Conservation (phyloP, 2,888 invertebrate genomes). For the Mythimna loreyi region DNA sequence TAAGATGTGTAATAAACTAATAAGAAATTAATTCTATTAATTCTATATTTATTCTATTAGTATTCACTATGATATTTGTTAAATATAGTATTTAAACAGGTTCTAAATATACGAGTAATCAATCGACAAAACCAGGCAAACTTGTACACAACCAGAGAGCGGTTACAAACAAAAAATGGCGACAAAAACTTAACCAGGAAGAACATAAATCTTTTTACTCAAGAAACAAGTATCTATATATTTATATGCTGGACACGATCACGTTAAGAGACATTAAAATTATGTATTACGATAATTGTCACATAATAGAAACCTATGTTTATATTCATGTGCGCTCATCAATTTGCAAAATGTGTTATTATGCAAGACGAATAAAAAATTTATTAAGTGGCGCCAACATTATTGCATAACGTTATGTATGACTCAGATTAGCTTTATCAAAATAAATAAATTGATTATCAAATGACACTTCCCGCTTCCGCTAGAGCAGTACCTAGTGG, state of each 20-base stretch:
- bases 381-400: slow-evolving; percentile 26
- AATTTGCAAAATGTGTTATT: slow-evolving; percentile 50
- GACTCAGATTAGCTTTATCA: background rate
- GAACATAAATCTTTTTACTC: slow-evolving; percentile 53
- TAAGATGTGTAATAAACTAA: too few species aligned
- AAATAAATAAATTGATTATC: too few species aligned
- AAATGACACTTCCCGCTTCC: too few species aligned
- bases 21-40: too few species aligned
- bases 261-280: slow-evolving; percentile 51
- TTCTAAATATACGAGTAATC: background rate
- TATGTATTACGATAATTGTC: slow-evolving; percentile 57
- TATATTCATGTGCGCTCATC: slow-evolving; percentile 49
- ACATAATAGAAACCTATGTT: slow-evolving; percentile 51
- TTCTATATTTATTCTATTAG: too few species aligned
- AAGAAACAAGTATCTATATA: slow-evolving; percentile 43
- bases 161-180: slow-evolving; percentile 42
- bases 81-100: background rate
- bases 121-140: slow-evolving; percentile 22
- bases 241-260: slow-evolving; percentile 52
- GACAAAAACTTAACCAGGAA: slow-evolving; percentile 51
- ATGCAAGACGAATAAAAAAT: slow-evolving; percentile 47
- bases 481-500: too few species aligned
- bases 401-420: background rate
- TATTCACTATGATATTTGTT: background rate
- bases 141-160: slow-evolving; percentile 32